Evolutionary conservation across 2,888 invertebrate genomes (phyloP), one percentile per base, ranked within the genome.

Genomic region (Anagyrus pseudococci): DNA sequence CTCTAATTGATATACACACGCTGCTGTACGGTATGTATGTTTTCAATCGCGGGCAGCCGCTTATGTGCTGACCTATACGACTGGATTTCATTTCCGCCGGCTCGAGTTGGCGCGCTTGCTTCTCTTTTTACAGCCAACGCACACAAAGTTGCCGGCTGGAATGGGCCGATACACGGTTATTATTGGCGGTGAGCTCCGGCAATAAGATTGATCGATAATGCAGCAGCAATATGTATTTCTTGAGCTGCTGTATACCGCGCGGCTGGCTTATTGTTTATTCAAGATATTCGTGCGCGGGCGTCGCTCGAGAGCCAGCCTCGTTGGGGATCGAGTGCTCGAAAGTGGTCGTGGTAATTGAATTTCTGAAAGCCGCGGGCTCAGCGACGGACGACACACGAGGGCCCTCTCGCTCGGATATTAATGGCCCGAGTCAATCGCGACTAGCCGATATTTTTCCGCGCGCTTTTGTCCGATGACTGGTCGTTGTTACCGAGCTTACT

Each of bases 321-420:
- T 10, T 29, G 29, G 47, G 44, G 19, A 44, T 20, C 44, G 20
- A 44, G 44, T 8, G 40, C 26, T 50, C 47, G 41, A 44, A 4
- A 15, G 40, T 15, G 8, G 15, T 22, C n/a, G 41, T 26, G 25
- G 58, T 67, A 67, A 67, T 67, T 67, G 66, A 67, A 67, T 67
- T 67, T 67, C 66, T 67, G 66, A 67, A 64, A 67, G 63, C 54
- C 15, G n/a, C n/a, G n/a, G n/a, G n/a, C n/a, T n/a, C n/a, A n/a
- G 29, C 29, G 29, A 2, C 17, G 44, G n/a, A 40, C 13, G 23
- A 2, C 49, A 44, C 55, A 50, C 62, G 50, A 46, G 50, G 40
- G 25, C 49, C 40, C 49, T 49, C 60, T 60, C 55, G 41, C 55
- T 66, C 26, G 40, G 63, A 63, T 67, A 67, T 67, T 67, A 67